Conservation (phyloP, 2,888 invertebrate genomes). For the Acronicta aceris region DNA sequence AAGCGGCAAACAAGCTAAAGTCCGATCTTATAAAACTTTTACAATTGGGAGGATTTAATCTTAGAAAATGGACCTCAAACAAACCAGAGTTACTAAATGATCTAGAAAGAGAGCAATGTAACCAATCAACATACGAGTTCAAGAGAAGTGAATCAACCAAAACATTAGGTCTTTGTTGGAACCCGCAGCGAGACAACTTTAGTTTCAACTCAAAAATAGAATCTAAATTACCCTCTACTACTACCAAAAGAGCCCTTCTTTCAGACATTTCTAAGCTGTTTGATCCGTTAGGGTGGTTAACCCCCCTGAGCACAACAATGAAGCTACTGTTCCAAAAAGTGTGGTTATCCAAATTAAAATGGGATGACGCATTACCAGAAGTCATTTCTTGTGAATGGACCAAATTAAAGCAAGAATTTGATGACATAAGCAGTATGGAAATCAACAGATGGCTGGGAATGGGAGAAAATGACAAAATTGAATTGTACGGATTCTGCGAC, state of each 20-base stretch:
- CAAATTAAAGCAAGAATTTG: neutral
- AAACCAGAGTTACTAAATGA: constrained; percentile 1
- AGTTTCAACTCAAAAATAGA: constrained; percentile 8
- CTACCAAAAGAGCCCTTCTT: constrained; percentile 3
- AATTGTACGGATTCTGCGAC: constrained; percentile 1
- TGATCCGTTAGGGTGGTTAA: constrained; percentile 8
- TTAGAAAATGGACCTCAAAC: constrained; percentile 15
- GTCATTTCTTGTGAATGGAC: neutral
- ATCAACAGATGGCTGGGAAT: no score
- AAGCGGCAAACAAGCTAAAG: neutral
- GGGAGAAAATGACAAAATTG: no score
- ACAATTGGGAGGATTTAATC: constrained; percentile 10
- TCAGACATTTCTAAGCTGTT: constrained; percentile 1
- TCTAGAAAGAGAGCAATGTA: neutral
- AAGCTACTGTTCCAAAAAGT: constrained; percentile 14
- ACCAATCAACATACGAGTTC: constrained; percentile 8
- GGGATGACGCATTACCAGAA: constrained; percentile 11
- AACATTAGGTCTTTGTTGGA: constrained; percentile 17
- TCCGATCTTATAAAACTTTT: neutral
- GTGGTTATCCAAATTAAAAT: neutral
- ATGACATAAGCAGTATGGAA: no score
- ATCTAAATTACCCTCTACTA: no score
- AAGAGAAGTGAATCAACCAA: constrained; percentile 13
- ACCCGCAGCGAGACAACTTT: constrained; percentile 8
- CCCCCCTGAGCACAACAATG: constrained; percentile 1